These are phyloP conservation scores for Anabas testudineus DNA, from an alignment of 2,797 vertebrate genomes.

Conservation along the genomic window DNA sequence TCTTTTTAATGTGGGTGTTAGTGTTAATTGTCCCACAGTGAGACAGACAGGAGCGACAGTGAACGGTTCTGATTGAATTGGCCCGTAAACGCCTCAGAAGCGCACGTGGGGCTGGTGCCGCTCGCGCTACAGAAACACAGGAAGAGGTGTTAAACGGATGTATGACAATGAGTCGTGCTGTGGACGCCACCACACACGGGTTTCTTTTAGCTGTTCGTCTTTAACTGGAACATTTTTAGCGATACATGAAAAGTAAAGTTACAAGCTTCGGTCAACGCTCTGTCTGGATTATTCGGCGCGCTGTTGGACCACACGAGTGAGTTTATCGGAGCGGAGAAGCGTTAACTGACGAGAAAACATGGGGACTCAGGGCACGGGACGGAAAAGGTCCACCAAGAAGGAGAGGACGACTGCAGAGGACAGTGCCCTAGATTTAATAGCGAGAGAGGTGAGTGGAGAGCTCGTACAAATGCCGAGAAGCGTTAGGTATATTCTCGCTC, in stretches of 20 bases:
- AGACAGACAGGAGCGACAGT: neutral
- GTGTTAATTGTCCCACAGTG: rapidly evolving
- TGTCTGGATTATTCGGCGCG: constrained; percentile 34
- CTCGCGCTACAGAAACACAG: constrained; percentile 61
- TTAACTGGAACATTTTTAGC: constrained; percentile 18
- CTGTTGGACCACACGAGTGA: constrained; percentile 27
- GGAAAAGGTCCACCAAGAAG: constrained; percentile 91
- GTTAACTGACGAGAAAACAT: constrained; percentile 70
- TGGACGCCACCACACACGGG: constrained; percentile 17
- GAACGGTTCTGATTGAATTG: neutral
- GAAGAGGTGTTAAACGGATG: constrained; percentile 75
- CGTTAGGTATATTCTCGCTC: neutral
- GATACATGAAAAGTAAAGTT: constrained; percentile 36
- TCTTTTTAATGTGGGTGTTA: neutral
- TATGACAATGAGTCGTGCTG: constrained; percentile 64
- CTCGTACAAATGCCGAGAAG: neutral
- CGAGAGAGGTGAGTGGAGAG: constrained; percentile 88
- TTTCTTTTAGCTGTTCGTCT: constrained; percentile 17
- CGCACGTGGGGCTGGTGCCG: constrained; percentile 44
- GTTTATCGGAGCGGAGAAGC: constrained; percentile 1
- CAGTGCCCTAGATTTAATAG: constrained; percentile 93
- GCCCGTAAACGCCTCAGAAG: constrained; percentile 13
- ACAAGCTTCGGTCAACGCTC: neutral
- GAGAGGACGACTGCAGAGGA: constrained; percentile 92
- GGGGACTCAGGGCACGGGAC: constrained; percentile 92